A percentile compares a stretch with the other conserved stretches of the same genome.
These are phyloP conservation scores for Anadara kagoshimensis DNA, from an alignment of 1,140 invertebrate genomes.

Conservation along the genomic window DNA sequence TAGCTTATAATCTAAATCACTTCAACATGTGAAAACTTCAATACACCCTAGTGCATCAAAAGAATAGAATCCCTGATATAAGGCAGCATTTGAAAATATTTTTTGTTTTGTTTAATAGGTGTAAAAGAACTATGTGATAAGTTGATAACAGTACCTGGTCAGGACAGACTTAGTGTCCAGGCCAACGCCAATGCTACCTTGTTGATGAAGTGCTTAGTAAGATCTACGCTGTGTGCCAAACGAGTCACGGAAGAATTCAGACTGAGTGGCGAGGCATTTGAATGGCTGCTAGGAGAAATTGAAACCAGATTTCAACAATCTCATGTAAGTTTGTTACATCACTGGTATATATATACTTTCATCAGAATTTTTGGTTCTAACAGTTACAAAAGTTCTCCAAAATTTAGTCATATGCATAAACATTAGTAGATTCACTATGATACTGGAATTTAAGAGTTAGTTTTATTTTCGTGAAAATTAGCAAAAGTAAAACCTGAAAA, in stretches of 20 bases:
- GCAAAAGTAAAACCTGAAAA: too few species aligned
- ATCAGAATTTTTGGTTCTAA: too few species aligned
- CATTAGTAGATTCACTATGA: too few species aligned
- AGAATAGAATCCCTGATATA: background rate
- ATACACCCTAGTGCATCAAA: too few species aligned
- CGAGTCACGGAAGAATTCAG: slow-evolving; percentile 97
- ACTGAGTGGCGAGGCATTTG: slow-evolving; percentile 96
- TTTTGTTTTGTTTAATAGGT: slow-evolving; percentile 38
- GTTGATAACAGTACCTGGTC: slow-evolving; percentile 85
- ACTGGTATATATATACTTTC: background rate
- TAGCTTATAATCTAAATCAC: too few species aligned
- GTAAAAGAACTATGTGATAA: slow-evolving; percentile 71
- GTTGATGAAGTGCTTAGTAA: slow-evolving; percentile 95
- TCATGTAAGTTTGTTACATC: slow-evolving; percentile 78
- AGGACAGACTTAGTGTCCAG: slow-evolving; percentile 94
- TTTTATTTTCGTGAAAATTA: too few species aligned
- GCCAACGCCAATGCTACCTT: slow-evolving; percentile 99
- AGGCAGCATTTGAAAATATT: background rate
- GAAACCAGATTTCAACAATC: slow-evolving; percentile 98
- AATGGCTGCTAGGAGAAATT: slow-evolving; percentile 99
- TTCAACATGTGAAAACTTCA: too few species aligned
- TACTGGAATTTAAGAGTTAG: too few species aligned
- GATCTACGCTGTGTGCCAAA: slow-evolving; percentile 90
- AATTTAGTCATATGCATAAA: too few species aligned
- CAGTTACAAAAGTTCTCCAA: too few species aligned